Base-by-base conservation (phyloP, 2,797 vertebrate species). In the Lacerta viridis region DNA sequence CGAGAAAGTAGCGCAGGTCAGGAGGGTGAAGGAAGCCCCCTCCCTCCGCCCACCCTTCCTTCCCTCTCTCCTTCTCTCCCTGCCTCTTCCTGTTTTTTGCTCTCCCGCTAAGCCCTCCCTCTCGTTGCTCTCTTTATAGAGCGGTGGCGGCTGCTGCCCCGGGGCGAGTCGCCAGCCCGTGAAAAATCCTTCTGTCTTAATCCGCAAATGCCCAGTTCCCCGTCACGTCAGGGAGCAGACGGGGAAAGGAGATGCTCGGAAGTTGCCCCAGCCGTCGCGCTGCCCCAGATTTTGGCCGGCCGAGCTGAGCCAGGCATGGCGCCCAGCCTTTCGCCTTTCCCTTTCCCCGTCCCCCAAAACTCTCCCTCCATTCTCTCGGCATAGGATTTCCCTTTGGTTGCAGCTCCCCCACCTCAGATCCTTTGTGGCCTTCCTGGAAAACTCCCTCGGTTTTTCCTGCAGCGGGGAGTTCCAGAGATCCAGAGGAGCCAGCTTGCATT, bases 171-270 rank as follows among this genome's bases (percentile, higher is more conserved):
- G 78, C 79, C 86, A 72, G 86, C 78, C 78, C 86, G 64, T 87
- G 86, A 87, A 87, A 87, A 80, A 87, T 74, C 86, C 86, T 87
- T 87, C 78, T 87, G 86, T 74, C 86, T 87, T 87, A 87, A 87
- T 81, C 78, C 74, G 50, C 74, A 81, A 81, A 64, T 87, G 86
- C 86, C 50, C 69, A 72, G 68, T 59, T 87, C 74, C 25, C 86
- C 78, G 15, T 43, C 72, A 74, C 39, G 23, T 33, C n/a, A 87
- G 78, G 27, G 78, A 74, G 72, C 4, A 55, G 23, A 18, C 7
- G 68, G 18, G 64, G 11, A 36, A 64, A 5, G 4, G 85, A 33
- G 61, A 64, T 0, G 27, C 5, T 4, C 2, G 10, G 74, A 78
- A 33, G 36, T 64, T 29, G 50, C 13, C 69, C 50, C 39, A 11